A percentile compares a stretch with the other conserved stretches of the same genome.
Evolutionary conservation across 2,888 invertebrate species (phyloP).

Genomic region (Andricus curvator): DNA sequence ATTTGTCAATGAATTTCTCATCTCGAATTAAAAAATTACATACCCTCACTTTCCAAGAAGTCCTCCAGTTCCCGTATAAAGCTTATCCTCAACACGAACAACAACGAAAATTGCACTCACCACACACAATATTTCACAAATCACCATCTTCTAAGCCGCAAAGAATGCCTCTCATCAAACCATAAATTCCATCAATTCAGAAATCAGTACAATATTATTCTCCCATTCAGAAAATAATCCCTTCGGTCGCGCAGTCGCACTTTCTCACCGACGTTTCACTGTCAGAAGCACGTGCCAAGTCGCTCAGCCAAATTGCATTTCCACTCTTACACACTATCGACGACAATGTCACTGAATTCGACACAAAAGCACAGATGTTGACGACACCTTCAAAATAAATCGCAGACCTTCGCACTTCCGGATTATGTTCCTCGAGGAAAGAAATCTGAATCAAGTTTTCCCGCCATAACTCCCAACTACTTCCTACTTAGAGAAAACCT

Average conservation of each 20-base stretch:
- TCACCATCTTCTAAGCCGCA: not conserved
- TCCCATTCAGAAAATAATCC: conserved; percentile 22
- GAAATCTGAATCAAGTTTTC: not conserved
- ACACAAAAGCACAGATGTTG: conserved; percentile 28
- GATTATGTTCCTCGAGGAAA: not conserved
- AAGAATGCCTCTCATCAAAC: not conserved
- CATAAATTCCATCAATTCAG: not conserved
- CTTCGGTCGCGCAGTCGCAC: conserved; percentile 23
- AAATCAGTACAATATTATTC: not conserved
- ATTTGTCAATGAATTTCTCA: too few relatives aligned
- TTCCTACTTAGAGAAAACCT: not conserved
- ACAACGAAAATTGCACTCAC: not conserved
- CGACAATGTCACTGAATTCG: conserved; percentile 18
- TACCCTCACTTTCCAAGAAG: not conserved
- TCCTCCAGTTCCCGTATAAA: not conserved
- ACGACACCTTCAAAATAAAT: conserved; percentile 27
- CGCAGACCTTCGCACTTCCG: not conserved
- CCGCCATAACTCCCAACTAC: not conserved
- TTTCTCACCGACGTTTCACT: conserved; percentile 25
- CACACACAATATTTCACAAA: conserved; percentile 26
- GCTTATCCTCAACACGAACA: not conserved
- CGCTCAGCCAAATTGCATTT: conserved; percentile 36
- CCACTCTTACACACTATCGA: conserved; percentile 17
- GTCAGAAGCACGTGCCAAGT: conserved; percentile 37
- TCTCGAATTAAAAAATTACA: not conserved